Conservation (phyloP, 2,888 invertebrate species). For the Halocaridina rubra region DNA sequence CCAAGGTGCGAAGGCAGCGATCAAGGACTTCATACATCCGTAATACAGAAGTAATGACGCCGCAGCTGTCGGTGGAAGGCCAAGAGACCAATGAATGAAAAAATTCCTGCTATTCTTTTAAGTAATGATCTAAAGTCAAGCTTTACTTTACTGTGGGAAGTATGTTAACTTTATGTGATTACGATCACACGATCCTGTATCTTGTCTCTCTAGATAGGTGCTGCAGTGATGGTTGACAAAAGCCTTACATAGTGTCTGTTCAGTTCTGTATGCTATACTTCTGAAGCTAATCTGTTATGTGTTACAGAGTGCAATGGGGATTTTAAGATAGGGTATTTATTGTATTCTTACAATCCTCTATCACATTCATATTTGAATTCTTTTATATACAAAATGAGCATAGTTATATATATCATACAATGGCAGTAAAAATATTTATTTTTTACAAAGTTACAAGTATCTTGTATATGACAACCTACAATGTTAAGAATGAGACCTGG, state of each 20-base stretch:
- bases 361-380: slow-evolving; percentile 7
- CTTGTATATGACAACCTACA: background rate
- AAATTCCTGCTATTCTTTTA: slow-evolving; percentile 42
- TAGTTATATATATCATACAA: background rate
- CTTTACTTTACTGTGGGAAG: slow-evolving; percentile 48
- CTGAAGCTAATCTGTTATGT: slow-evolving; percentile 7
- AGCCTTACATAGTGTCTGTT: slow-evolving; percentile 37
- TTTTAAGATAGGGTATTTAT: slow-evolving; percentile 5
- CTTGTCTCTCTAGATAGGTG: slow-evolving; percentile 40
- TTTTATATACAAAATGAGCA: background rate
- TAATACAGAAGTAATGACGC: slow-evolving; percentile 44
- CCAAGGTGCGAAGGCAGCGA: slow-evolving; percentile 52
- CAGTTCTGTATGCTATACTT: slow-evolving; percentile 12
- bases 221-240: slow-evolving; percentile 49
- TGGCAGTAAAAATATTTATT: background rate
- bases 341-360: slow-evolving; percentile 27
- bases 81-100: slow-evolving; percentile 50
- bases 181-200: slow-evolving; percentile 42
- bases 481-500: background rate
- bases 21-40: slow-evolving; percentile 50
- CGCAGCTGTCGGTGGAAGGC: slow-evolving; percentile 53
- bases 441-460: background rate
- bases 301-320: slow-evolving; percentile 13
- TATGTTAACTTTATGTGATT: slow-evolving; percentile 26
- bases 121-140: slow-evolving; percentile 36